These are phyloP conservation scores for Anthopleura xanthogrammica DNA, from an alignment of 92 coral and sea anemone species.

Conservation along the genomic window DNA sequence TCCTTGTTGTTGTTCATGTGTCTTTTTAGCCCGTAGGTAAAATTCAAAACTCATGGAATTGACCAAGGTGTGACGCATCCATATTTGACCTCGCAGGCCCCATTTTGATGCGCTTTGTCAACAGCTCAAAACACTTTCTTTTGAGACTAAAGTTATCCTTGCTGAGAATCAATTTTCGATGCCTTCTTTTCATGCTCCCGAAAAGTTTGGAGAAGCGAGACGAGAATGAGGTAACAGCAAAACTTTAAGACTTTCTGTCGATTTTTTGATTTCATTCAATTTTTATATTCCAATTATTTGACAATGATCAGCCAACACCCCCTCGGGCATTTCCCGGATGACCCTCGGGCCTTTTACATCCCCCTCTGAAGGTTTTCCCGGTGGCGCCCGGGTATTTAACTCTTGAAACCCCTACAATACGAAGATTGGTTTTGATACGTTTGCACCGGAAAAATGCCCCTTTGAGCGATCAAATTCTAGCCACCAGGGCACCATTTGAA, in stretches of 20 bases:
- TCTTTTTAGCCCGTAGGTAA: neutral
- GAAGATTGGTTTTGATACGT: no score
- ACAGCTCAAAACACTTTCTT: neutral
- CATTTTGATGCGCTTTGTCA: neutral
- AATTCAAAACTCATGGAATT: neutral
- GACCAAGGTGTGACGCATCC: neutral
- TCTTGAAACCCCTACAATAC: no score
- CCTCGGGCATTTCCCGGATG: no score
- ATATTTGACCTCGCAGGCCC: neutral
- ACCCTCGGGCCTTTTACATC: no score
- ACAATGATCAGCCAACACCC: neutral
- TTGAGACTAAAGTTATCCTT: neutral
- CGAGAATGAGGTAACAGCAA: neutral
- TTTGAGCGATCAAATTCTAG: no score
- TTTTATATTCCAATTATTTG: neutral
- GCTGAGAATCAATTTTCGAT: neutral
- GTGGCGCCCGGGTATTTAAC: no score
- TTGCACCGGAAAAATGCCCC: no score
- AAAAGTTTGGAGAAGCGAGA: neutral
- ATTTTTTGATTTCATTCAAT: neutral
- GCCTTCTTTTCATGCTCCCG: neutral
- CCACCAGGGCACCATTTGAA: no score
- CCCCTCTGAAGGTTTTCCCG: no score
- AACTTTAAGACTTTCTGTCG: neutral
- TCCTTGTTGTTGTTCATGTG: neutral